phyloP scores from a whole-genome alignment of 2,888 invertebrate species.

The Theretra japonica region DNA sequence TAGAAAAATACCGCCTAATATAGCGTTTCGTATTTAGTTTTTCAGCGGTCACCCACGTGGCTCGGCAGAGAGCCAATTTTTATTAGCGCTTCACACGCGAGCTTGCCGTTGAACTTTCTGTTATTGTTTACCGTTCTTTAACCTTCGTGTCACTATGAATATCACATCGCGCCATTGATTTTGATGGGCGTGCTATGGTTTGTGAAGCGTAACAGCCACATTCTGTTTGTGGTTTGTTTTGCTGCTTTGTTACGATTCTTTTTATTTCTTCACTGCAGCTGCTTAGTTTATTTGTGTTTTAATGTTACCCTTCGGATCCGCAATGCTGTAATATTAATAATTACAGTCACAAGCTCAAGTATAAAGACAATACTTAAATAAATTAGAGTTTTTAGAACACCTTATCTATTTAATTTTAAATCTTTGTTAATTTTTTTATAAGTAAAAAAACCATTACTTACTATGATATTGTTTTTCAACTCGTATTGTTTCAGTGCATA shows the following conservation, averaged over 20 bases:
- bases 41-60: conserved; percentile 34
- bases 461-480: no score
- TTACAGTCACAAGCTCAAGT: neutral
- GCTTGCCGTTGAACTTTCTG: conserved; percentile 56
- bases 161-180: conserved; percentile 36
- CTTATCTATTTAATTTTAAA: no score
- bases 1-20: neutral
- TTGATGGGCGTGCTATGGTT: conserved; percentile 27
- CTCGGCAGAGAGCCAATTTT: conserved; percentile 55
- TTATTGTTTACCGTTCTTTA: conserved; percentile 57
- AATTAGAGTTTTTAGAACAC: no score
- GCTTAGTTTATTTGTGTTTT: neutral
- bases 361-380: no score
- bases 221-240: conserved; percentile 26
- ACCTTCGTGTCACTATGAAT: conserved; percentile 49
- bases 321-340: neutral
- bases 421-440: no score
- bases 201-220: neutral
- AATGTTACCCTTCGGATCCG: neutral
- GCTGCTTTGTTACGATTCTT: conserved; percentile 24
- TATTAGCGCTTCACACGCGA: conserved; percentile 47
- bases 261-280: neutral
- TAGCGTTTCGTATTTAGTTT: conserved; percentile 1
- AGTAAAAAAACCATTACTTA: no score
- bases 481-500: no score